phyloP scores from a whole-genome alignment of 2,888 invertebrate genomes.

The Orchestes rusci region DNA sequence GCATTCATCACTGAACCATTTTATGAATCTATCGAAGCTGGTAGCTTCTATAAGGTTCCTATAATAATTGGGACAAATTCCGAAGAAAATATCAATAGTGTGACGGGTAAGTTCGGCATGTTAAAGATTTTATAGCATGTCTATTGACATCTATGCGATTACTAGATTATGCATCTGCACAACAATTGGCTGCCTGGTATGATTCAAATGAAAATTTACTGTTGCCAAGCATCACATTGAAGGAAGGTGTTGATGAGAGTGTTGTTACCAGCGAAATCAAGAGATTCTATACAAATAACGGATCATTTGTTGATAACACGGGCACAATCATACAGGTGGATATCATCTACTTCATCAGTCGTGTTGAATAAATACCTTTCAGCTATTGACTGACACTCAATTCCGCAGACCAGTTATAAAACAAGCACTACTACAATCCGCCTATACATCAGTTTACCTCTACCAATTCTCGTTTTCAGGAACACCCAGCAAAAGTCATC shows the following conservation, averaged over 20 bases:
- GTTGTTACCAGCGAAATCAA: too few species aligned
- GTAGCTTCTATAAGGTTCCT: conserved; percentile 25
- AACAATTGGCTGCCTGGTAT: conserved; percentile 13
- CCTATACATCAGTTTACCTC: conserved; percentile 25
- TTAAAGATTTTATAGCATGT: not conserved
- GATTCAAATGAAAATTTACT: conserved; percentile 18
- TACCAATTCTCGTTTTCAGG: conserved; percentile 29
- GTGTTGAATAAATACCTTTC: conserved; percentile 8
- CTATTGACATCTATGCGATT: not conserved
- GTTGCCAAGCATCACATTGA: conserved; percentile 21
- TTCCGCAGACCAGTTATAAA: conserved; percentile 23
- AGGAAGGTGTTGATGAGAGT: conserved; percentile 8
- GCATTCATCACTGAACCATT: conserved; percentile 24
- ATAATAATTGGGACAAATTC: conserved; percentile 27
- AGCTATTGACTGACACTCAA: conserved; percentile 26
- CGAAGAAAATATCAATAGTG: conserved; percentile 22
- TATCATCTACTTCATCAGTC: not conserved
- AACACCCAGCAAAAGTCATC: conserved; percentile 18
- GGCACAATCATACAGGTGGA: too few species aligned
- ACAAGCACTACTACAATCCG: conserved; percentile 26
- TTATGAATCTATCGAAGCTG: conserved; percentile 22
- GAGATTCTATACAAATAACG: too few species aligned
- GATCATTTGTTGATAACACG: too few species aligned
- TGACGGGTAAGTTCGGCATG: conserved; percentile 1
- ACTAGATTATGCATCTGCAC: not conserved